Percentiles rank a stretch among this genome's conserved stretches.
Conservation (phyloP, 1,140 invertebrate species). For the Polyergus mexicanus region DNA sequence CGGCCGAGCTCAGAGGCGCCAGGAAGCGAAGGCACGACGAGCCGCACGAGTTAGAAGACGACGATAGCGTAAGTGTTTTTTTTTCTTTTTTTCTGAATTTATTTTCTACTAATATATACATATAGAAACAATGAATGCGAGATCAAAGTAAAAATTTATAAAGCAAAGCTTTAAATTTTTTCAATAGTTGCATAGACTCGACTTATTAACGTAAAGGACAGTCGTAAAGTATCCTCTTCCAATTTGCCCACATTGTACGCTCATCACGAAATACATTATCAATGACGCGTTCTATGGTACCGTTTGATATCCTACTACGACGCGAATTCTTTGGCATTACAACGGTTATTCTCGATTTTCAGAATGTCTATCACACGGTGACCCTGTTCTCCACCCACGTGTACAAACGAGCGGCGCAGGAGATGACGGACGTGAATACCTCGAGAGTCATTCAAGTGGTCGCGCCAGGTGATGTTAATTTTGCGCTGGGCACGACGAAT, state of each 20-base stretch:
- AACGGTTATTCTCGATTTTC: conserved; percentile 60
- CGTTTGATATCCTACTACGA: conserved; percentile 15
- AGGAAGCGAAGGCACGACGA: conserved; percentile 87
- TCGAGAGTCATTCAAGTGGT: conserved; percentile 96
- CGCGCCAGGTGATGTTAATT: conserved; percentile 97
- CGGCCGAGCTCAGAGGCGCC: conserved; percentile 90
- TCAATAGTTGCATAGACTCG: neutral
- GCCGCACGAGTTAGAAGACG: conserved; percentile 68
- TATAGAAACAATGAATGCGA: neutral
- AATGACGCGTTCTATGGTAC: conserved; percentile 33
- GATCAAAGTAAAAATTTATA: neutral
- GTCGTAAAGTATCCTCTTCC: neutral
- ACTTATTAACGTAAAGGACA: neutral
- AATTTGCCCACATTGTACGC: neutral
- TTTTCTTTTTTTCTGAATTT: neutral
- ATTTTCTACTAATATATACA: neutral
- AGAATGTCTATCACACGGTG: conserved; percentile 85
- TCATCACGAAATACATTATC: conserved; percentile 32
- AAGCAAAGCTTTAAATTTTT: neutral
- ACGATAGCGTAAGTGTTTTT: conserved; percentile 78
- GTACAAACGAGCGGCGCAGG: conserved; percentile 94
- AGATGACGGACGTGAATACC: conserved; percentile 97
- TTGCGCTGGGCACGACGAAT: conserved; percentile 92
- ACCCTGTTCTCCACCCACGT: conserved; percentile 90
- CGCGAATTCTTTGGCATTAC: neutral